Evolutionary conservation across 2,797 vertebrate genomes (phyloP), one percentile per base, ranked within the genome.

Genomic region (Myotis myotis): DNA sequence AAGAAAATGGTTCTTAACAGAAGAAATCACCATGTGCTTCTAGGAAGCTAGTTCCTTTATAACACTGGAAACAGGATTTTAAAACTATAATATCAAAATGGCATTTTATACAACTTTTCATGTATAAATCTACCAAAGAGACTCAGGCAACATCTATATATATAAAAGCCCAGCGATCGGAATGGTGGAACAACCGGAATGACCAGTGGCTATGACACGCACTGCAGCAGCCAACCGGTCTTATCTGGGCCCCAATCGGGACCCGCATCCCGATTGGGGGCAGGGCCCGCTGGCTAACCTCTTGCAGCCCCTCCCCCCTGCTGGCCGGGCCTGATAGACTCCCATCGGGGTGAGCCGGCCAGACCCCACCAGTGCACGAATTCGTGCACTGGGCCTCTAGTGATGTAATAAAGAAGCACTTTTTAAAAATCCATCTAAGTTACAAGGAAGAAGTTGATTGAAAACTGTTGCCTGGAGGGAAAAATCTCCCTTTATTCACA

Each of bases 1-100:
- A 88, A 79, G 75, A 91, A 94, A 86, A 75, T 82, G 72, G 92
- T 78, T 94, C 68, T 68, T 68, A 79, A 93, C 16, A 88, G 75
- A 93, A 88, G 72, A 91, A 74, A 82, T 86, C 28, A 79, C 51
- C 76, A 85, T 12, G 19, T 41, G 19, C 44, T 93, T 92, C 49
- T 88, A 75, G 90, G 44, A 87, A 76, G n/a, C n/a, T 81, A 85
- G 23, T 93, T 91, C 62, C 33, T 93, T 2, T n/a, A 38, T 76
- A 72, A 72, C 44, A 95, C 12, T 60, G 8, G 78, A 81, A 87
- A 71, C 5, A 82, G 22, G 11, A 84, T 72, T 74, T 85, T 79
- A 87, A 78, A 85, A 79, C 68, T 25, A 55, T 60, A 82, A 80
- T 55, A 71, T 84, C 79, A 84, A 68, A 86, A 60, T 11, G n/a